A percentile compares a stretch with the other conserved stretches of the same genome.
phyloP scores from a whole-genome alignment of 2,888 invertebrate species.

The Caenorhabditis auriculariae region DNA sequence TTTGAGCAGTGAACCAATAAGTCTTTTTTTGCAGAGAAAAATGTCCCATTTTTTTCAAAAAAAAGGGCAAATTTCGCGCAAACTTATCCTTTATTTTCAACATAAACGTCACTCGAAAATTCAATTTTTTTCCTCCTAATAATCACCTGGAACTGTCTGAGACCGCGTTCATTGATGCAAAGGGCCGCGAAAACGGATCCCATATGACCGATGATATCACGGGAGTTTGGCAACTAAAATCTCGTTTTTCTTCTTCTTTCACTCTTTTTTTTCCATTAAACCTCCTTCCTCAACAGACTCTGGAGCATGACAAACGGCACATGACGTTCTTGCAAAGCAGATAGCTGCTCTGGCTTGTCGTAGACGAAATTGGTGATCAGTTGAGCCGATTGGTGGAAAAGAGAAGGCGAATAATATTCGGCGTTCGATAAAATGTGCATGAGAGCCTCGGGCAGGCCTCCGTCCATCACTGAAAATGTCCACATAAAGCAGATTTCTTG shows the following conservation, averaged over 20 bases:
- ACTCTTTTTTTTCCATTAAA: constrained; percentile 49
- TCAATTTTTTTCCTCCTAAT: neutral
- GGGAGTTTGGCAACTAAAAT: constrained; percentile 68
- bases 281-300: constrained; percentile 80
- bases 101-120: neutral
- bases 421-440: constrained; percentile 83
- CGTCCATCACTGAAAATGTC: constrained; percentile 76
- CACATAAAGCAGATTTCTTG: no score
- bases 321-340: constrained; percentile 82
- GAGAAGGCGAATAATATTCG: constrained; percentile 83
- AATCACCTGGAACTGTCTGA: constrained; percentile 74
- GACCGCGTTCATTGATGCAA: constrained; percentile 79
- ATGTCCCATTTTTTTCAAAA: neutral
- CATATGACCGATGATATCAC: constrained; percentile 75
- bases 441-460: constrained; percentile 77
- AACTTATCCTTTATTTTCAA: neutral
- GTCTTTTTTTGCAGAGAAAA: no score
- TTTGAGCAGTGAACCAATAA: no score
- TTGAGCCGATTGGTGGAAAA: constrained; percentile 69
- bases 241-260: neutral
- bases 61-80: no score
- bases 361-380: constrained; percentile 73
- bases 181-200: constrained; percentile 85
- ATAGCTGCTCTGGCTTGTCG: constrained; percentile 78
- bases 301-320: constrained; percentile 82